These are phyloP conservation scores for Cheiracanthium punctorium DNA, from an alignment of 2,888 invertebrate genomes.

Conservation along the genomic window DNA sequence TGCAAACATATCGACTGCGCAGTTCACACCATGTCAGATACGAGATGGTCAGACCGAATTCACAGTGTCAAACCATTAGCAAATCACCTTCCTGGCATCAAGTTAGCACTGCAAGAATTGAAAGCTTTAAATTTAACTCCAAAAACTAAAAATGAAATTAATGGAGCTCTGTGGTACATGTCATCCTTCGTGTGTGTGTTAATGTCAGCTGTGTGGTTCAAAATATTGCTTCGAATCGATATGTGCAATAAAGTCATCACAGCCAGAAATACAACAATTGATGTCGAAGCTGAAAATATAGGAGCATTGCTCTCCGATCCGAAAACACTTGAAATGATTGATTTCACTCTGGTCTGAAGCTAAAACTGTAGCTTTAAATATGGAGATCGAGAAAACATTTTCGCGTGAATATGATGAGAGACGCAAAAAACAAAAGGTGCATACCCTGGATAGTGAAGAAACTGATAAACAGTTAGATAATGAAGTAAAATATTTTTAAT, in stretches of 20 bases:
- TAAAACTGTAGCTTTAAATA: neutral
- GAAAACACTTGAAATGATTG: too few species aligned
- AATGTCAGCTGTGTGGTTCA: constrained; percentile 18
- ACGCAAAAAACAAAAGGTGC: too few species aligned
- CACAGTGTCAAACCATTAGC: neutral
- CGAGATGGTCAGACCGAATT: constrained; percentile 4
- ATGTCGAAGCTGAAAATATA: neutral
- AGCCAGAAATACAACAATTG: neutral
- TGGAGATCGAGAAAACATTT: neutral
- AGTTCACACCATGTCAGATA: constrained; percentile 11
- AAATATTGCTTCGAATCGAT: constrained; percentile 9
- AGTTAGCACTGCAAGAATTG: neutral
- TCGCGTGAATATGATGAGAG: neutral
- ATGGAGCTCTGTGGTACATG: constrained; percentile 2
- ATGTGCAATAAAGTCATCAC: constrained; percentile 14
- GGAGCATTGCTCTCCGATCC: neutral
- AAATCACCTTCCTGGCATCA: neutral
- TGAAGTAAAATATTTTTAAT: too few species aligned
- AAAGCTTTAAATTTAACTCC: neutral
- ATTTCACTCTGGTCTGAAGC: neutral
- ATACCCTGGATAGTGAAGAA: too few species aligned
- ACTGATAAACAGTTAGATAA: too few species aligned
- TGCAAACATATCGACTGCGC: constrained; percentile 1
- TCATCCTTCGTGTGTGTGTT: constrained; percentile 20
- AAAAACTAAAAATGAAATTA: constrained; percentile 8